These are phyloP conservation scores for Egretta garzetta DNA, from an alignment of 2,113 vertebrate species.

Conservation along the genomic window DNA sequence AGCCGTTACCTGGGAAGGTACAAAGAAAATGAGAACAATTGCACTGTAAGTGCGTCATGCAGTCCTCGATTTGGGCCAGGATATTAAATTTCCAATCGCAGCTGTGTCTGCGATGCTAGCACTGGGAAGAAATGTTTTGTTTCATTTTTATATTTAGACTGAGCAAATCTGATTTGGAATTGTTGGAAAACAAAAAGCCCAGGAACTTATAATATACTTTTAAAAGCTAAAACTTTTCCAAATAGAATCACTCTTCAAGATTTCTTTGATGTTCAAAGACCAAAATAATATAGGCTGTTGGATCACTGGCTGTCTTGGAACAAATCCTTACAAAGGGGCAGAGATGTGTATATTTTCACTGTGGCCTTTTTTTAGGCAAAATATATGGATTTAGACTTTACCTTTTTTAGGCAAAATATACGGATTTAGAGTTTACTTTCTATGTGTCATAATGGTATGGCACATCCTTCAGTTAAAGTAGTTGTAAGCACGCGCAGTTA, in stretches of 20 bases:
- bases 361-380: not conserved
- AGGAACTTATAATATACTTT: not conserved
- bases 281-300: not conserved
- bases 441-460: not conserved
- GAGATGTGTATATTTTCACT: not conserved
- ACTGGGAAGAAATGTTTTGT: not conserved
- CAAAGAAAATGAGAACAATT: constrained; percentile 12
- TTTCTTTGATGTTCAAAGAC: not conserved
- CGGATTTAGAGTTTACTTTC: not conserved
- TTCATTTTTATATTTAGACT: not conserved
- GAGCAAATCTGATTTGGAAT: not conserved
- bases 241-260: not conserved
- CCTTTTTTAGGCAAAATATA: not conserved
- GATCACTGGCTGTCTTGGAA: not conserved
- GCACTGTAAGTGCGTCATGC: not conserved
- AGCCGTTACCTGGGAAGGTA: not conserved
- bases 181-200: not conserved
- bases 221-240: not conserved
- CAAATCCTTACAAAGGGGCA: not conserved
- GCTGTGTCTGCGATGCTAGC: not conserved
- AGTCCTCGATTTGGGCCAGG: not conserved
- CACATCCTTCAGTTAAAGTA: not conserved
- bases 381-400: not conserved
- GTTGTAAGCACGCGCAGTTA: not conserved
- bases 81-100: constrained; percentile 25